Percentiles rank a stretch among this genome's conserved stretches.
These are phyloP conservation scores for Brachionus plicatilis DNA, from an alignment of 1,140 invertebrate genomes.

Conservation along the genomic window DNA sequence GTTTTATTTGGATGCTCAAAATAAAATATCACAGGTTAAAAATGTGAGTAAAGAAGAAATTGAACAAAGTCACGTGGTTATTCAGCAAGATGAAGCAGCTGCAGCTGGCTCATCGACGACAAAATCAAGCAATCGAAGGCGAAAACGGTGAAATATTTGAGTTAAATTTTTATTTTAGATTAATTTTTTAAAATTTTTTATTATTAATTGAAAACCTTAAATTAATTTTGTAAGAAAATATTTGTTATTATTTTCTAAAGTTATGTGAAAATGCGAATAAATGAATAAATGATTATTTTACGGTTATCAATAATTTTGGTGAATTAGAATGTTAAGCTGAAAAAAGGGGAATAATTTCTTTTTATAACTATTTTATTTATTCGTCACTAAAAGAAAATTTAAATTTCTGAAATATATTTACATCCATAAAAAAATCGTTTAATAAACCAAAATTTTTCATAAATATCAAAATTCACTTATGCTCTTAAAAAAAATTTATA, in stretches of 20 bases:
- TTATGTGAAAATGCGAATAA: not conserved
- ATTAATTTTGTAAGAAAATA: not conserved
- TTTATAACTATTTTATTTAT: too few species aligned
- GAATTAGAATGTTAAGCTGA: too few species aligned
- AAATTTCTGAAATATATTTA: too few species aligned
- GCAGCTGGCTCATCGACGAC: not conserved
- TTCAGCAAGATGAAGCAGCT: conserved; percentile 11
- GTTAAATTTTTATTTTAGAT: not conserved
- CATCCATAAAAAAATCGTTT: too few species aligned
- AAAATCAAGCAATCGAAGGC: not conserved
- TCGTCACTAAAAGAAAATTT: too few species aligned
- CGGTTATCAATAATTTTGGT: not conserved
- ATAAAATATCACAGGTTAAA: conserved; percentile 51
- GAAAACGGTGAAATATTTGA: not conserved
- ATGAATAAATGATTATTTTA: not conserved
- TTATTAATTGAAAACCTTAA: not conserved
- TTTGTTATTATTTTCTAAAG: not conserved
- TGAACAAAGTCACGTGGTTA: conserved; percentile 4
- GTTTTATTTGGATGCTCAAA: conserved; percentile 86
- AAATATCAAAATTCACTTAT: too few species aligned
- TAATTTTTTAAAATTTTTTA: not conserved
- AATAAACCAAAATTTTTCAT: too few species aligned
- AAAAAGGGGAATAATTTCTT: too few species aligned
- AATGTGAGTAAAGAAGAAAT: conserved; percentile 3
- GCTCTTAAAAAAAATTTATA: too few species aligned